Evolutionary conservation across 2,797 vertebrate genomes (phyloP).

Genomic region (Cephalopachus bancanus): DNA sequence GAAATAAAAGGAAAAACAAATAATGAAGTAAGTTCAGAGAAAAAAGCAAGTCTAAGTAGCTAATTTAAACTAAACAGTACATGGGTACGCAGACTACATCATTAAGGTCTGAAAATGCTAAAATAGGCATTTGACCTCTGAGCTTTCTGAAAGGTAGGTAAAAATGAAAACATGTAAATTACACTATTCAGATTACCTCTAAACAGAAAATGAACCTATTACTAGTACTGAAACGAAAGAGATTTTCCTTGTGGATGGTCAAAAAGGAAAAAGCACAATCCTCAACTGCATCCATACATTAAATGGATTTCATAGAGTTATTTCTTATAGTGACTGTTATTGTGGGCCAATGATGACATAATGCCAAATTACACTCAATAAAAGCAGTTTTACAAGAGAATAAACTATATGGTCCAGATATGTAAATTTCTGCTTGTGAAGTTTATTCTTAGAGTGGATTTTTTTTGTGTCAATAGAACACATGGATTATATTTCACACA

Average conservation of each 20-base stretch:
- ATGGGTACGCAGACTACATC: not conserved
- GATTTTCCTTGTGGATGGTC: not conserved
- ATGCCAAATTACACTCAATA: slow-evolving; percentile 7
- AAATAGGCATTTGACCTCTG: not conserved
- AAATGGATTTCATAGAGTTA: not conserved
- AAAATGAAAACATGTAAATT: slow-evolving; percentile 6
- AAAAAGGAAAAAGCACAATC: not conserved
- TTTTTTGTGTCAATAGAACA: not conserved
- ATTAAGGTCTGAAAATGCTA: not conserved
- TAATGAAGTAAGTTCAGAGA: not conserved
- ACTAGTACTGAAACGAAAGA: not conserved
- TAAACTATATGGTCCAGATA: not conserved
- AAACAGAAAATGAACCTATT: not conserved
- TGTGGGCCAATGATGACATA: not conserved
- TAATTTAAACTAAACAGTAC: slow-evolving; percentile 39
- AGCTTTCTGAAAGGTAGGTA: slow-evolving; percentile 32
- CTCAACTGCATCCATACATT: not conserved
- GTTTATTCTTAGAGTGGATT: not conserved
- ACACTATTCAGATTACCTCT: not conserved
- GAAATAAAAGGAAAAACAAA: slow-evolving; percentile 26
- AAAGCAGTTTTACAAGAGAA: slow-evolving; percentile 52
- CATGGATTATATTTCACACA: not conserved
- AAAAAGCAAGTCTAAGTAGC: not conserved
- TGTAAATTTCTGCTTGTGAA: not conserved
- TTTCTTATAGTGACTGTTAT: slow-evolving; percentile 7